These are phyloP conservation scores for Panthera tigris DNA, from an alignment of 2,113 vertebrate genomes.

Conservation along the genomic window DNA sequence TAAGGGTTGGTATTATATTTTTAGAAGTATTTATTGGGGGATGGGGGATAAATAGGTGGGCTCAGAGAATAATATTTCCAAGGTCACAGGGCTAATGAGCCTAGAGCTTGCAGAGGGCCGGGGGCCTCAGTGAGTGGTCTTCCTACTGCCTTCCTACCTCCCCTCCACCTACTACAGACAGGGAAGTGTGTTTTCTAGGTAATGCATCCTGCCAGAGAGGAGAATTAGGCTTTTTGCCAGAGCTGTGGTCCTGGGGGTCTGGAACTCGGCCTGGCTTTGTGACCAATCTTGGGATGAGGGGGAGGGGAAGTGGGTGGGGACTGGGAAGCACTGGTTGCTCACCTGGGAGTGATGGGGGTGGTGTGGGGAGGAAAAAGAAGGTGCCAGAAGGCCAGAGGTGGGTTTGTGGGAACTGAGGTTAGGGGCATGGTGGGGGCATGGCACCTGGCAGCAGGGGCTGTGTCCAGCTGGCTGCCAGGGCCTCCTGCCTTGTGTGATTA, in stretches of 20 bases:
- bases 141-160: neutral
- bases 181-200: neutral
- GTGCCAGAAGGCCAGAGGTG: neutral
- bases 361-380: neutral
- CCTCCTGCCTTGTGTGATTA: neutral
- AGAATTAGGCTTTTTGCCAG: neutral
- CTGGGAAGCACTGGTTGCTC: neutral
- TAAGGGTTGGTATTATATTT: neutral
- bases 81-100: neutral
- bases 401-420: neutral
- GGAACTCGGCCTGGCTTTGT: neutral
- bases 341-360: neutral
- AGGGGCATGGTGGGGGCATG: fast-evolving
- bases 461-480: neutral
- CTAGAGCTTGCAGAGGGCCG: neutral
- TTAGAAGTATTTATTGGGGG: neutral
- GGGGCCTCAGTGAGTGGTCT: neutral
- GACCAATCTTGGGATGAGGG: neutral
- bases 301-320: neutral
- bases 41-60: neutral
- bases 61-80: neutral
- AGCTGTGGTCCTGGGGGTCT: neutral
- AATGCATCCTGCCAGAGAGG: neutral
- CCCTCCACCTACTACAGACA: neutral
- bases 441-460: neutral